Conservation (phyloP, 1,140 invertebrate genomes). For the Plodia interpunctella region DNA sequence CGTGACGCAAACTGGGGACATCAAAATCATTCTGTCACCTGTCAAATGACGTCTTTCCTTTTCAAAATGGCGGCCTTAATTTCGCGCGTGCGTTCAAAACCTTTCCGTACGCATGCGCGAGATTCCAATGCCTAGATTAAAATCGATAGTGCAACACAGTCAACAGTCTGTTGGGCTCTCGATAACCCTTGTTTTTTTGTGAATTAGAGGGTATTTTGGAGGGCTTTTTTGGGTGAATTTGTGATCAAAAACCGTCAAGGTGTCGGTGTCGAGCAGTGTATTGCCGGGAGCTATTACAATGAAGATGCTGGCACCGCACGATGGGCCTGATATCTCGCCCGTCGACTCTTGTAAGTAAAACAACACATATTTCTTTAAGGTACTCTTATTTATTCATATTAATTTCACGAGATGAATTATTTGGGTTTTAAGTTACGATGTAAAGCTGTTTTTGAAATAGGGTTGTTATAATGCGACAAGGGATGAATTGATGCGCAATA, state of each 20-base stretch:
- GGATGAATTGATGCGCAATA: too few species aligned
- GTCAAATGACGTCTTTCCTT: slow-evolving; percentile 63
- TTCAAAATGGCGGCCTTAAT: slow-evolving; percentile 25
- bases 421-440: too few species aligned
- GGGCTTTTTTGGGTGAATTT: slow-evolving; percentile 34
- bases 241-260: slow-evolving; percentile 46
- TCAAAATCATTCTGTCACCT: slow-evolving; percentile 29
- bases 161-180: slow-evolving; percentile 64
- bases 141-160: slow-evolving; percentile 68
- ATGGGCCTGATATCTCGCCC: slow-evolving; percentile 54
- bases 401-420: too few species aligned
- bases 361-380: slow-evolving; percentile 1
- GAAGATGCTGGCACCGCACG: slow-evolving; percentile 57
- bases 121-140: slow-evolving; percentile 1
- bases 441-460: too few species aligned
- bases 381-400: background rate
- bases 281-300: slow-evolving; percentile 60
- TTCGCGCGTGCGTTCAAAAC: slow-evolving; percentile 38
- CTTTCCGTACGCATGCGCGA: slow-evolving; percentile 40
- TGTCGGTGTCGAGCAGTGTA: slow-evolving; percentile 66
- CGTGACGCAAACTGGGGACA: background rate
- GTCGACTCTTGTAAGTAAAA: slow-evolving; percentile 56
- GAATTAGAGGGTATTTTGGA: slow-evolving; percentile 27
- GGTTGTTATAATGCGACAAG: too few species aligned
- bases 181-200: slow-evolving; percentile 9